phyloP scores from a whole-genome alignment of 2,797 vertebrate genomes.

The Poeciliopsis infans region DNA sequence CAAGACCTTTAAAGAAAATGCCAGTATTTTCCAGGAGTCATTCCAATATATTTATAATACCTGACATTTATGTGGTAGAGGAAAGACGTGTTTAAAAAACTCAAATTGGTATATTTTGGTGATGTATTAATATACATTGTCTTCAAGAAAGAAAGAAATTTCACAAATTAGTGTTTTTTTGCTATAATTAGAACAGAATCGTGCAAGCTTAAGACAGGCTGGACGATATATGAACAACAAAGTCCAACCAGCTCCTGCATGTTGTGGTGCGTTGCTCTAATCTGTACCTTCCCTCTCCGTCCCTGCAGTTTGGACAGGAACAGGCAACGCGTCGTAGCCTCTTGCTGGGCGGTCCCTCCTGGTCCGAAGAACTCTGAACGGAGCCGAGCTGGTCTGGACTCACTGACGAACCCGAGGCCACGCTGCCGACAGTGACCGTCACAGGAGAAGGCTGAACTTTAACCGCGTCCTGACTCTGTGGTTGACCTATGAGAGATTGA shows the following conservation, averaged over 20 bases:
- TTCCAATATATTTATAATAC: not conserved
- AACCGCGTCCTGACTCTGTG: constrained; percentile 91
- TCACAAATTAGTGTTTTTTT: not conserved
- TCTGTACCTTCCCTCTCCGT: constrained; percentile 94
- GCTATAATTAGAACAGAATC: not conserved
- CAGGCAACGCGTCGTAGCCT: constrained; percentile 95
- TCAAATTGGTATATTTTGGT: not conserved
- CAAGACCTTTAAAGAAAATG: not conserved
- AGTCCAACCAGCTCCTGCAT: not conserved
- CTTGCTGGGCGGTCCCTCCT: constrained; percentile 94
- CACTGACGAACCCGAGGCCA: constrained; percentile 88
- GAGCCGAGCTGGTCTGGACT: constrained; percentile 97
- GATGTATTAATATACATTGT: too few species aligned
- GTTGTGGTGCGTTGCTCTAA: not conserved
- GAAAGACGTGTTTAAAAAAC: not conserved
- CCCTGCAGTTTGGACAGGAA: constrained; percentile 98
- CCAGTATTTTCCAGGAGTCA: not conserved
- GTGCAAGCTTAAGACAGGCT: not conserved
- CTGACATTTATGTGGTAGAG: not conserved
- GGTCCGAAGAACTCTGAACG: constrained; percentile 93
- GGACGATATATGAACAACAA: not conserved
- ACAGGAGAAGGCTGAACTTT: constrained; percentile 94
- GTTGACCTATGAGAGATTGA: constrained; percentile 85
- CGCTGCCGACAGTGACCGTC: constrained; percentile 92
- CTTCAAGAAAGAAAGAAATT: too few species aligned